Evolutionary conservation across 2,113 vertebrate species (phyloP), one percentile per base, ranked within the genome.

Genomic region (Neodontobutis hainanensis): DNA sequence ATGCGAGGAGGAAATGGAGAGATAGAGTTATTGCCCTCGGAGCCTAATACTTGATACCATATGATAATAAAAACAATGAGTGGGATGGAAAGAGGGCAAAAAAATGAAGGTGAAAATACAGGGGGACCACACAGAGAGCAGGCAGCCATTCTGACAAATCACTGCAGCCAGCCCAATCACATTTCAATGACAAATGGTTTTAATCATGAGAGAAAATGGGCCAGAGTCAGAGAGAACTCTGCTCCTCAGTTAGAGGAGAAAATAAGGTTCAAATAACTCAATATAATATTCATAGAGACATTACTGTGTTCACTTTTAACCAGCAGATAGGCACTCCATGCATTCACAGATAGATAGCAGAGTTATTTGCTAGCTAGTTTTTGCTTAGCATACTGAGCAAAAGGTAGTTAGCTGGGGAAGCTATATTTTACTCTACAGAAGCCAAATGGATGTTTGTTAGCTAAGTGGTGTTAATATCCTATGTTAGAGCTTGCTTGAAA

Each of bases 81-180:
- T 53, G 59, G 60, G 35, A 49, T 51, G 61, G 63, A 73, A 43
- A 72, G 68, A 65, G 40, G 47, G 49, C 11, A 8, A 66, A 44
- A n/a, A 60, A 62, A 75, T 49, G 61, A 45, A 61, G 36, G 76
- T 9, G 65, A 62, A 71, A 36, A 50, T 11, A 10, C 52, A 63
- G 46, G 73, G 66, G 77, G 75, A 75, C 75, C 76, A 76, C 74
- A 82, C 66, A 68, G 63, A 68, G 51, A 62, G 70, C 59, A 40
- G 70, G 64, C 51, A 61, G 73, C 53, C 53, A 75, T 51, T 72
- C 66, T 71, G 70, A 79, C 62, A 82, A 77, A 81, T 74, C 4
- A 14, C 50, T 78, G 46, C 77, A 73, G 73, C 56, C 65, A 11
- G 38, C 53, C 68, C 81, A 82, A 80, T 86, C 73, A 63, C 38